Conservation (phyloP, 2,113 vertebrate species). For the Epinephelus moara region DNA sequence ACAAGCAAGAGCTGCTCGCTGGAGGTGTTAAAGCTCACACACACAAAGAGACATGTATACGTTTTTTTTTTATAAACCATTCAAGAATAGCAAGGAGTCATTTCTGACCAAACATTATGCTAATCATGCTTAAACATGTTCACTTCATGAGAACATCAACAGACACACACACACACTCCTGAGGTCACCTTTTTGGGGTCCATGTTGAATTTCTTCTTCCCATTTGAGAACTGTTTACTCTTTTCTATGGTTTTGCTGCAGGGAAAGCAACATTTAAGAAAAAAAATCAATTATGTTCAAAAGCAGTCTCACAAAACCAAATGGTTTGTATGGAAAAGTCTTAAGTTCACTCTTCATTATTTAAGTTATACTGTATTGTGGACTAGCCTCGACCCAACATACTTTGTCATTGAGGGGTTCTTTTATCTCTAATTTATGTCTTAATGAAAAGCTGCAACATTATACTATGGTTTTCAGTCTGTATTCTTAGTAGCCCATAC, state of each 20-base stretch:
- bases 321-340: neutral
- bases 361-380: too few species aligned
- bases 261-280: neutral
- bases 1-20: neutral
- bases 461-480: too few species aligned
- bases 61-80: neutral
- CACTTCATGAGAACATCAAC: too few species aligned
- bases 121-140: neutral
- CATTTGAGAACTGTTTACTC: slow-evolving; percentile 85
- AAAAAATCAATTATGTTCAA: neutral
- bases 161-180: neutral
- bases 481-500: too few species aligned
- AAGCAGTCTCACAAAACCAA: too few species aligned
- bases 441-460: too few species aligned
- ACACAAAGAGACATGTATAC: neutral
- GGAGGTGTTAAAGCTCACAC: neutral
- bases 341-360: neutral
- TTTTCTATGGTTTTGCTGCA: slow-evolving; percentile 85
- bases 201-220: slow-evolving; percentile 96
- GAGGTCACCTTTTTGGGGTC: slow-evolving; percentile 90
- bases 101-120: neutral
- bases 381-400: neutral
- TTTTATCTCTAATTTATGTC: too few species aligned
- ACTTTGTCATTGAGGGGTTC: too few species aligned
- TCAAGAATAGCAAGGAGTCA: neutral